Percentiles rank a stretch among this genome's conserved stretches.
phyloP scores from a whole-genome alignment of 2,113 vertebrate species.

The Dipodomys spectabilis region DNA sequence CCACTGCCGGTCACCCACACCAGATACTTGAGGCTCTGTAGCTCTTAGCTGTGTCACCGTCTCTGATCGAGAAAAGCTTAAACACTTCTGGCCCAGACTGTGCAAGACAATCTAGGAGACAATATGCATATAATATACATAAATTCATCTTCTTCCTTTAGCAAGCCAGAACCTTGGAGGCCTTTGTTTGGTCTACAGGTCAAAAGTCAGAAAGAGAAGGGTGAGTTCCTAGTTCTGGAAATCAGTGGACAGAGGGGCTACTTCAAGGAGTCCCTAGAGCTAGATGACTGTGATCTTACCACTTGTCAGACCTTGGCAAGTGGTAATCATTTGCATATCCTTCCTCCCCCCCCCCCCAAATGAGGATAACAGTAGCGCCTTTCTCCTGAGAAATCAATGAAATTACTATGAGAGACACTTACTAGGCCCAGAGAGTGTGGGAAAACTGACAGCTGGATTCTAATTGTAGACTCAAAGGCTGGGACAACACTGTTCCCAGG shows the following conservation, averaged over 20 bases:
- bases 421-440: background rate
- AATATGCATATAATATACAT: background rate
- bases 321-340: background rate
- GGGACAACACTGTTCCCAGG: background rate
- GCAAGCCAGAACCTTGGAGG: background rate
- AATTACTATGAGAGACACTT: background rate
- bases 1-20: constrained; percentile 88
- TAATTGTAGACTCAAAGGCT: no score
- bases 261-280: background rate
- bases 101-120: constrained; percentile 82
- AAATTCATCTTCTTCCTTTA: no score
- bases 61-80: constrained; percentile 85
- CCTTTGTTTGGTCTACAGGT: background rate
- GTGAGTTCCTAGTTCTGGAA: background rate
- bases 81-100: constrained; percentile 79
- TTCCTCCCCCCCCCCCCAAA: background rate
- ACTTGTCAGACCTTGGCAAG: background rate
- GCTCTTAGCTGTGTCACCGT: constrained; percentile 82
- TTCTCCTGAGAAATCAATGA: background rate
- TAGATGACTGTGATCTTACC: background rate
- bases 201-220: background rate
- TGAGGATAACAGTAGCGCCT: background rate
- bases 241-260: background rate
- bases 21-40: constrained; percentile 59
- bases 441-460: background rate